Percentiles rank a stretch among this genome's conserved stretches.
These are phyloP conservation scores for Troides oblongomaculatus DNA, from an alignment of 2,888 invertebrate genomes.

Conservation along the genomic window DNA sequence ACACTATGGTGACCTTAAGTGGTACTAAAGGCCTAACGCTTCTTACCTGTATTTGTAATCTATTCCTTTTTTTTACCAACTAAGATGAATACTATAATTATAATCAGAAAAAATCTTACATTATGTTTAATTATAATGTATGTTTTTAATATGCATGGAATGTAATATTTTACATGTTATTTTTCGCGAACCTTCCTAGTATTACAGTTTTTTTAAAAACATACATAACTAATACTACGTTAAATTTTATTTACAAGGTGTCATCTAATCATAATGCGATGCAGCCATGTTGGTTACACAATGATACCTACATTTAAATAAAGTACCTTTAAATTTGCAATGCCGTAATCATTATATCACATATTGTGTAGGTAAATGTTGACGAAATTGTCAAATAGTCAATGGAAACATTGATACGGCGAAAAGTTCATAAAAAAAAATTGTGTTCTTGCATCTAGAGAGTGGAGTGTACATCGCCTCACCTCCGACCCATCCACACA, in stretches of 20 bases:
- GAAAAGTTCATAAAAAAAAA: slow-evolving; percentile 51
- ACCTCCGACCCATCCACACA: slow-evolving; percentile 56
- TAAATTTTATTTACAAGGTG: no score
- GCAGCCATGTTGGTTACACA: not conserved
- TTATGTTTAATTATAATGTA: not conserved
- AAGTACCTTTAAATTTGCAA: slow-evolving; percentile 3
- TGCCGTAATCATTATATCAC: slow-evolving; percentile 2
- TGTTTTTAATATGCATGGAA: not conserved
- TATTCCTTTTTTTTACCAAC: not conserved
- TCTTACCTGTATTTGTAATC: slow-evolving; percentile 18
- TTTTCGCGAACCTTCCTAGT: not conserved
- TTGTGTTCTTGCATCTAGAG: slow-evolving; percentile 44
- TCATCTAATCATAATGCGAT: slow-evolving; percentile 4
- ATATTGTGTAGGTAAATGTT: slow-evolving; percentile 16
- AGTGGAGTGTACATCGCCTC: slow-evolving; percentile 42
- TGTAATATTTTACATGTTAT: not conserved
- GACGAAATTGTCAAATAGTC: slow-evolving; percentile 31
- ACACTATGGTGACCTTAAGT: slow-evolving; percentile 19
- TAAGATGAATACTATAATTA: slow-evolving; percentile 5
- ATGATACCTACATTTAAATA: not conserved
- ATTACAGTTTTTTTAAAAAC: no score
- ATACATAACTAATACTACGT: no score
- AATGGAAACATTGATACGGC: slow-evolving; percentile 39
- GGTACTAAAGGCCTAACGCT: slow-evolving; percentile 17
- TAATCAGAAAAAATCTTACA: slow-evolving; percentile 1